Base-by-base conservation (phyloP, 2,797 vertebrate species). In the Thaleichthys pacificus region DNA sequence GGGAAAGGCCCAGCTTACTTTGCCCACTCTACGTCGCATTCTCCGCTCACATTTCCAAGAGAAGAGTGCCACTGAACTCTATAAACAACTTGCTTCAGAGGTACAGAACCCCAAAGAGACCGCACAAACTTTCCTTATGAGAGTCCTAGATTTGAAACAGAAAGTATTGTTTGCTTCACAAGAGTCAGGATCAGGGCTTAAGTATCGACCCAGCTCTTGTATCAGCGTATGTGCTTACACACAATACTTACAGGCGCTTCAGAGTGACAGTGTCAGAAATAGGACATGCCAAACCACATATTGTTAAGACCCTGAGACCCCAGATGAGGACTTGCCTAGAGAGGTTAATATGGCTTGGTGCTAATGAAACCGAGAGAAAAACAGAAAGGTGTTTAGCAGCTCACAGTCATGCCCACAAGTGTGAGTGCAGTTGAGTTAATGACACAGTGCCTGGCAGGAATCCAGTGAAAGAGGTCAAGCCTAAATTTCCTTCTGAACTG, bases 181-280 rank as follows among this genome's bases (percentile, higher is more conserved):
- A 24, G 61, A 30, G 32, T 24, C 61, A 28, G 24, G 30, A 63
- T 63, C 61, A 1, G 24, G 61, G 15, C 61, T 28, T 28, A 68
- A 26, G 30, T 54, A 68, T 19, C n/a, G 24, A 71, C 30, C 60
- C 61, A 1, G 2, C 0, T 8, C 19, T 76, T 69, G 61, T 80
- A n/a, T 1, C 62, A 78, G 51, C 63, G 70, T 49, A 68, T 76
- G 67, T 72, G 84, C 35, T 66, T 64, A 19, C 9, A 32, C 15
- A 73, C 57, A 58, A 11, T 28, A 11, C 64, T 64, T 15, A 80
- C 35, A n/a, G 26, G 64, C 58, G n/a, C 51, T 72, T n/a, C 69
- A 77, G 8, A 75, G 42, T 35, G 70, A 28, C 3, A 51, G 71
- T 67, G 69, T 12, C 58, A 76, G 71, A n/a, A 58, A 56, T 8